Percentiles rank a stretch among this genome's conserved stretches.
phyloP scores from a whole-genome alignment of 2,888 invertebrate genomes.

The Eupithecia exiguata region DNA sequence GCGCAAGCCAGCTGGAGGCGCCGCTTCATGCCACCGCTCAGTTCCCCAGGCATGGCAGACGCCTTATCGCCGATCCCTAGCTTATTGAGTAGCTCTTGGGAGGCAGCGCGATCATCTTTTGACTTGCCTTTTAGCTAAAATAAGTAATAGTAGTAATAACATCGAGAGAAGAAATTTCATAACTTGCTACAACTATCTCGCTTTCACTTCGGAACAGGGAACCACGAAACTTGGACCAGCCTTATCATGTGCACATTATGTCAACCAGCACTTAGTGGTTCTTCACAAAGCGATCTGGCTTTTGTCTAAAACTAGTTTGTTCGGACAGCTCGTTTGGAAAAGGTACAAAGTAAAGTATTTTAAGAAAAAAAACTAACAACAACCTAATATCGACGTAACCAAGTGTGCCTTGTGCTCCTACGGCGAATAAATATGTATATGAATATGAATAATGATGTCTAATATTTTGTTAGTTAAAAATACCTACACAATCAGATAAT shows the following conservation, averaged over 20 bases:
- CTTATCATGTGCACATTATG: background rate
- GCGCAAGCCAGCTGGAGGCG: slow-evolving; percentile 91
- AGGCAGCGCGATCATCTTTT: background rate
- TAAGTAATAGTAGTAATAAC: background rate
- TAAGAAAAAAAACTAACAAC: no score
- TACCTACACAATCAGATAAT: no score
- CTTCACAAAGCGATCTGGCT: background rate
- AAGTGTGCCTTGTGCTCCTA: no score
- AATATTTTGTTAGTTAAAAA: no score
- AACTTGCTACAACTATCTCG: background rate
- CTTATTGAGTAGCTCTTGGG: slow-evolving; percentile 7
- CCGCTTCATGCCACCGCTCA: slow-evolving; percentile 66
- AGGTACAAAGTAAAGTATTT: no score
- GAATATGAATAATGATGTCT: no score
- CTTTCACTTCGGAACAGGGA: background rate
- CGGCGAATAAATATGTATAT: no score
- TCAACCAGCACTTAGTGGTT: background rate
- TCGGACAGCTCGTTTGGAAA: no score
- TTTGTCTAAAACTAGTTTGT: no score
- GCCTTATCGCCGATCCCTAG: slow-evolving; percentile 8
- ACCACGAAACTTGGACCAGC: background rate
- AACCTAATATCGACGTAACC: no score
- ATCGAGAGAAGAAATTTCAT: background rate
- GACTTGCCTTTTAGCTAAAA: background rate
- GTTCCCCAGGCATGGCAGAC: slow-evolving; percentile 62